These are phyloP conservation scores for Coracopsis vasa DNA, from an alignment of 2,113 vertebrate genomes.

Conservation along the genomic window DNA sequence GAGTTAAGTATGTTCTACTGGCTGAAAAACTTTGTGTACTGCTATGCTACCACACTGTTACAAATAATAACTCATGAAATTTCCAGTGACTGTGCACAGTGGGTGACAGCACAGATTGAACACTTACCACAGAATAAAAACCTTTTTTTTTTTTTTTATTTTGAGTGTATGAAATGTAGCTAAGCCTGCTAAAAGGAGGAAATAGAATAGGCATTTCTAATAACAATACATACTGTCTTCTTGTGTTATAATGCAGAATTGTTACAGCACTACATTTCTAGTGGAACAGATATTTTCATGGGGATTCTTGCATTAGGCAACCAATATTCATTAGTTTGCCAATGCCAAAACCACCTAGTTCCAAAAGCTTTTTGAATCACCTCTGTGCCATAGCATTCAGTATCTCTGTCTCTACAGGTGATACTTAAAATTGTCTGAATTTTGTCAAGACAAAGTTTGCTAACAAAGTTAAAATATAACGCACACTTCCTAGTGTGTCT, in stretches of 20 bases:
- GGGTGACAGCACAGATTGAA: background rate
- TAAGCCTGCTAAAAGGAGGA: background rate
- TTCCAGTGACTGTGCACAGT: background rate
- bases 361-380: background rate
- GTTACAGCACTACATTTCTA: background rate
- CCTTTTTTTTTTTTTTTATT: background rate
- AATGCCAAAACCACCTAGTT: background rate
- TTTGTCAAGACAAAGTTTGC: background rate
- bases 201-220: background rate
- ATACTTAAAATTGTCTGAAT: background rate
- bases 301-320: background rate
- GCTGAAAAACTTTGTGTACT: background rate
- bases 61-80: slow-evolving; percentile 8
- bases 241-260: background rate
- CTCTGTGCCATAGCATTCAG: background rate
- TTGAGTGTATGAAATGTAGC: background rate
- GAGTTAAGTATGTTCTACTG: background rate
- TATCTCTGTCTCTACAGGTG: background rate
- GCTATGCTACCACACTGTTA: background rate
- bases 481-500: background rate
- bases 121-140: background rate
- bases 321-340: background rate
- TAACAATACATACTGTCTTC: background rate
- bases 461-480: background rate
- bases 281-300: background rate